Evolutionary conservation across 2,797 vertebrate genomes (phyloP).

Genomic region (Megaceryle alcyon): DNA sequence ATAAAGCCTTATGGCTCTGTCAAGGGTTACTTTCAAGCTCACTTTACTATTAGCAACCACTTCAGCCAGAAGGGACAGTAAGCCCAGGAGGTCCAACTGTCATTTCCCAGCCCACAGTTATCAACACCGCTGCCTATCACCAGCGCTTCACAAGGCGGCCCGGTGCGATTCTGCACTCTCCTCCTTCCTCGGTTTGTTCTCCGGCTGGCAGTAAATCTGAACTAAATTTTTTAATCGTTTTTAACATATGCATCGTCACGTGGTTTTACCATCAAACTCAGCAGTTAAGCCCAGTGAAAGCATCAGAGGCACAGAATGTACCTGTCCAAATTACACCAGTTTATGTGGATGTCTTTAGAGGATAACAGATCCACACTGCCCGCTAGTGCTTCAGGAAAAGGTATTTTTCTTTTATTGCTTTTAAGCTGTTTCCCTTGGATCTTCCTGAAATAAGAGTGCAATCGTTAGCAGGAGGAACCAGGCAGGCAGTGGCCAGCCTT

Average conservation of each 20-base stretch:
- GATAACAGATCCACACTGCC: not conserved
- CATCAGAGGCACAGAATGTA: not conserved
- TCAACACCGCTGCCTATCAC: rapidly evolving
- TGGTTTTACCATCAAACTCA: not conserved
- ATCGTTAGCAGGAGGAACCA: not conserved
- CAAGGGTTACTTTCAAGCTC: not conserved
- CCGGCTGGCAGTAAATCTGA: not conserved
- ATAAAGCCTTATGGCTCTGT: not conserved
- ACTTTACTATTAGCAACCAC: not conserved
- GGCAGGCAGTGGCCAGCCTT: not conserved
- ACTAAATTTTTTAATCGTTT: not conserved
- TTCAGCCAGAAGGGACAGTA: not conserved
- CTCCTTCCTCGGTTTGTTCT: not conserved
- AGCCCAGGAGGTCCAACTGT: not conserved
- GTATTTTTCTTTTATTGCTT: not conserved
- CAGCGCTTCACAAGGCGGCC: not conserved
- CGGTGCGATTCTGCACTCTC: not conserved
- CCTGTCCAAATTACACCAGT: not conserved
- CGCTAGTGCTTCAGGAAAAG: not conserved
- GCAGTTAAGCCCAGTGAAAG: not conserved
- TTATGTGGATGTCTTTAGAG: not conserved
- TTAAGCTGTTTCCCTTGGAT: not conserved
- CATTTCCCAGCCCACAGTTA: not conserved
- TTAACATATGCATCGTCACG: not conserved
- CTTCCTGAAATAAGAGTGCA: not conserved